A percentile compares a stretch with the other conserved stretches of the same genome.
Conservation (phyloP, 2,113 vertebrate genomes). For the Athene cunicularia region DNA sequence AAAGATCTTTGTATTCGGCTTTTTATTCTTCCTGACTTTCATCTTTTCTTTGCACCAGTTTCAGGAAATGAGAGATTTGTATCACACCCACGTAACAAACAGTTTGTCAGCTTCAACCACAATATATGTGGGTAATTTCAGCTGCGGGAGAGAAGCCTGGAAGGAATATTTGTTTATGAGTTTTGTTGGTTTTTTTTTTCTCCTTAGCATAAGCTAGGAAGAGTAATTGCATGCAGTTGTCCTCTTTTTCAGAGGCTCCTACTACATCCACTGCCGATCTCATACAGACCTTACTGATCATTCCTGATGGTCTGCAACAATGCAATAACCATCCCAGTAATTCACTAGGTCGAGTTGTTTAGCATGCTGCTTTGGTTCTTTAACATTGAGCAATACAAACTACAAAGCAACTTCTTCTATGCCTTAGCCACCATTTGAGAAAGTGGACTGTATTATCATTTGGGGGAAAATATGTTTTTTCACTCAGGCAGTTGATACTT, state of each 20-base stretch:
- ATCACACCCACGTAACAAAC: not conserved
- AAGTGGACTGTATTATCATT: not conserved
- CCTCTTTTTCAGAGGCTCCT: not conserved
- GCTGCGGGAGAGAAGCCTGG: not conserved
- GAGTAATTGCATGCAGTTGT: not conserved
- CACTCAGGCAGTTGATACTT: not conserved
- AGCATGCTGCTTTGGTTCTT: not conserved
- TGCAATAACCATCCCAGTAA: not conserved
- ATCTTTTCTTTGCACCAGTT: not conserved
- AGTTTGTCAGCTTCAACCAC: slow-evolving; percentile 20
- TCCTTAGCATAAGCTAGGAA: not conserved
- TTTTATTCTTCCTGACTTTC: not conserved
- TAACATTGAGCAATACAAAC: not conserved
- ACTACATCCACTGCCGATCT: not conserved
- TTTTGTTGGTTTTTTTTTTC: not conserved
- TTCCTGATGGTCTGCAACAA: not conserved
- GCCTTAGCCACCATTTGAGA: not conserved
- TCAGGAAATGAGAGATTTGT: slow-evolving; percentile 45
- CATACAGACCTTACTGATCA: not conserved
- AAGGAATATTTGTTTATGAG: slow-evolving; percentile 17
- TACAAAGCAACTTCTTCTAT: not conserved
- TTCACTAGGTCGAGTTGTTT: not conserved
- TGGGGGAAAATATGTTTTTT: not conserved
- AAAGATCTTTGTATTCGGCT: not conserved
- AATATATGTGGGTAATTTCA: slow-evolving; percentile 26